Evolutionary conservation across 2,797 vertebrate species (phyloP), one percentile per base, ranked within the genome.

Genomic region (Ctenopoma kingsleyae): DNA sequence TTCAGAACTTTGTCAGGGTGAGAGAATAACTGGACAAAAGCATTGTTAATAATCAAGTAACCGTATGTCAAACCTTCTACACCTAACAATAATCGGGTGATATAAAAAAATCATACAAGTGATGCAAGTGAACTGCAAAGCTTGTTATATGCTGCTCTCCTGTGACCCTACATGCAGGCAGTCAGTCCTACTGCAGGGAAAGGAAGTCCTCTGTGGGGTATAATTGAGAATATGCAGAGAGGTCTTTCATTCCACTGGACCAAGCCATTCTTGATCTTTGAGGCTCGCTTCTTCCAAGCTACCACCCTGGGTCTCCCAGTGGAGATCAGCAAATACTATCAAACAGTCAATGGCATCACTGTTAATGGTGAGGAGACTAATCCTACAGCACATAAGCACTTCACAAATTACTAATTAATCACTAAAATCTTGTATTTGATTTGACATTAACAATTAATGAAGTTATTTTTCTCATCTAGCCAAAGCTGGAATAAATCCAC

Each of bases 301-400:
- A 94, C 93, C 35, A 89, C 82, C 16, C 73, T 95, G 47, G 95
- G 95, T 58, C 65, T 96, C 9, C 95, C 95, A 10, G 55, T 93
- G 35, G 95, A 96, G 89, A 93, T 95, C 11, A 93, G 92, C 88
- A 91, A 95, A 85, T 94, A 94, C 51, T 94, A 83, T 49, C 59
- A 91, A 20, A 4, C 71, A 5, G 0, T 95, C 43, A 91, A 70
- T 49, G 91, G 64, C 5, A 56, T 93, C 57, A 91, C 86, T 47
- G 65, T 91, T 22, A 95, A 95, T 25, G 90, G 95, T 96, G 71
- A 93, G 88, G 40, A 71, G n/a, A 48, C 8, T 27, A 52, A 67
- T 50, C 5, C 0, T 15, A 13, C 9, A 36, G 27, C 11, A 50
- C 2, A 38, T 2, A 0, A 49, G 1, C 0, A 13, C 3, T 2